phyloP scores from a whole-genome alignment of 1,140 invertebrate genomes.

The Caenorhabditis elegans region WBcel235 BX284603.4:7936501-7937000 shows the following conservation, averaged over 20 bases:
- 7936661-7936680: conserved; percentile 7
- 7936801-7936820: neutral
- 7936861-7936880: neutral
- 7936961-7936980: neutral
- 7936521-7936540: neutral
- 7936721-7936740: neutral
- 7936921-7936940: neutral
- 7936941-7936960: neutral
- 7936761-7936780: neutral
- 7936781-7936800: neutral
- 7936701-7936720: conserved; percentile 28
- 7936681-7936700: neutral
- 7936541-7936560: neutral
- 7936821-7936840: neutral
- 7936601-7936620: neutral
- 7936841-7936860: neutral
- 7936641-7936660: neutral
- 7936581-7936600: neutral
- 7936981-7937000: neutral
- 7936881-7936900: conserved; percentile 24
- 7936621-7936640: neutral
- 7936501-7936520: neutral
- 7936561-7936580: neutral
- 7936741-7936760: neutral
- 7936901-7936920: neutral